phyloP scores from a whole-genome alignment of 2,888 invertebrate genomes.

The Eupithecia vulgata region DNA sequence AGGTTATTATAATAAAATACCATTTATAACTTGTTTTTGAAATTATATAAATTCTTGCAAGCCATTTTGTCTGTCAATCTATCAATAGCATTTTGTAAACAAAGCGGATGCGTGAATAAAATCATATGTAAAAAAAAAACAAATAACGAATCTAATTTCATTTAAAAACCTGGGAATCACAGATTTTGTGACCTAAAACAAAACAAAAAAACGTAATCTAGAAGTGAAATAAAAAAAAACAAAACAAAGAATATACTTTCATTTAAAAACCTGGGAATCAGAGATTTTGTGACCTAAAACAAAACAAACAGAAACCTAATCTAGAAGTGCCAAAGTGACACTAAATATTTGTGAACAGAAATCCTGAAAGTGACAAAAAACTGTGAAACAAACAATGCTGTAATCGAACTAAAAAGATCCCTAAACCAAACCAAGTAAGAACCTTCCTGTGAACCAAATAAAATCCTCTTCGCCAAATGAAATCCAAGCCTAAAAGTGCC shows the following conservation, averaged over 20 bases:
- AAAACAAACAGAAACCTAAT: not conserved
- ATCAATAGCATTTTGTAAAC: not conserved
- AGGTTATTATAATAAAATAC: not conserved
- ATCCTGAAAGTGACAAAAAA: not conserved
- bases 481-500: conserved; percentile 8
- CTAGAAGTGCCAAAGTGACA: not conserved
- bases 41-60: not conserved
- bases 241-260: not conserved
- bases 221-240: too few species aligned
- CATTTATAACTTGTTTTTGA: not conserved
- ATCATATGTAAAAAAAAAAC: not conserved
- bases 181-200: too few species aligned
- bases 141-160: too few species aligned
- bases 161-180: too few species aligned
- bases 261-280: not conserved
- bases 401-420: not conserved
- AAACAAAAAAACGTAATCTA: too few species aligned
- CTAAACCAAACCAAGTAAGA: conserved; percentile 3
- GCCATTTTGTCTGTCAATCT: not conserved
- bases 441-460: not conserved
- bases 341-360: not conserved
- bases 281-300: not conserved
- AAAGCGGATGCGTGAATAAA: not conserved
- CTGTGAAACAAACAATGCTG: not conserved
- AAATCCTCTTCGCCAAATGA: not conserved